phyloP scores from a whole-genome alignment of 1,140 invertebrate genomes.

The Drepana arcuata region DNA sequence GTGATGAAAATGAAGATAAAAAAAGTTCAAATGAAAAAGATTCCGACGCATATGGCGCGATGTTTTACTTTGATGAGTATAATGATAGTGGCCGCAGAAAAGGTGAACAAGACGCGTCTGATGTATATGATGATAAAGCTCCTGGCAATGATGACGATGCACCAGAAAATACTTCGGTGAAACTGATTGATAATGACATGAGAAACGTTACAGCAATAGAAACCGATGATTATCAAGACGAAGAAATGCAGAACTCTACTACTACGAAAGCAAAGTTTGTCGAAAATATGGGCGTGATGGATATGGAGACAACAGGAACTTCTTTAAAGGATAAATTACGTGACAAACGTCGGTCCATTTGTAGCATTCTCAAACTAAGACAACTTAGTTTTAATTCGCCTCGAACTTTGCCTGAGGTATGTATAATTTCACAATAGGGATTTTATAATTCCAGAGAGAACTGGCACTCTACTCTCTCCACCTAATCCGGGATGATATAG shows the following conservation, averaged over 20 bases:
- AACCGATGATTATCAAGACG: neutral
- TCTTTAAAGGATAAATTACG: slow-evolving; percentile 13
- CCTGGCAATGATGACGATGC: slow-evolving; percentile 1
- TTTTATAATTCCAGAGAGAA: too few species aligned
- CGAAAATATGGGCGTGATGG: too few species aligned
- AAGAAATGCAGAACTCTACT: neutral
- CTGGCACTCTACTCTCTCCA: too few species aligned
- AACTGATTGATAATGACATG: too few species aligned
- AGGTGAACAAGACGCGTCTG: slow-evolving; percentile 10
- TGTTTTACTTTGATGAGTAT: slow-evolving; percentile 34
- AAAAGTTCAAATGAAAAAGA: slow-evolving; percentile 21
- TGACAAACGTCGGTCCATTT: slow-evolving; percentile 13
- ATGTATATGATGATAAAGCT: slow-evolving; percentile 17
- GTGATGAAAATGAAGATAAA: slow-evolving; percentile 4
- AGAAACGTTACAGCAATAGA: neutral
- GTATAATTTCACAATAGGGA: too few species aligned
- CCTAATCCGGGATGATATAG: too few species aligned
- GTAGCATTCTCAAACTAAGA: slow-evolving; percentile 36
- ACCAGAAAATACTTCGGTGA: slow-evolving; percentile 1
- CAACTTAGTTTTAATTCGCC: slow-evolving; percentile 41
- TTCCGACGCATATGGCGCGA: slow-evolving; percentile 25
- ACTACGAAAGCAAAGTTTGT: too few species aligned
- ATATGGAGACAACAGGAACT: slow-evolving; percentile 3
- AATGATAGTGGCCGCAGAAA: slow-evolving; percentile 13
- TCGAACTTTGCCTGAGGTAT: slow-evolving; percentile 46